Conservation (phyloP, 1,140 invertebrate genomes). For the Orchestia grillus region DNA sequence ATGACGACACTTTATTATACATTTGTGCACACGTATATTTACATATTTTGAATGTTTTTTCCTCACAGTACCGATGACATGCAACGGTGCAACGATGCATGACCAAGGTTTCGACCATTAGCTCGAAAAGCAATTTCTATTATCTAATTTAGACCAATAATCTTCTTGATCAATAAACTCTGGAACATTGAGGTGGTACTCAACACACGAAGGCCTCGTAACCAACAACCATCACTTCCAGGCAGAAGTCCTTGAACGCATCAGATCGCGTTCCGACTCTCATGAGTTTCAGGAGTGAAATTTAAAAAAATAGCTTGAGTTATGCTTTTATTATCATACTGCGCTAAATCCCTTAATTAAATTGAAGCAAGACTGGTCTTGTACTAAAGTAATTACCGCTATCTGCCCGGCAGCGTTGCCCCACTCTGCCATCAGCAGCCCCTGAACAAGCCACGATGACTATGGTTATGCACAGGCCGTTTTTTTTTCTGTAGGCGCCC, state of each 20-base stretch:
- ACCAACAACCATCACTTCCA: too few species aligned
- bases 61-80: too few species aligned
- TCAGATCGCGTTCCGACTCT: neutral
- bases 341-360: neutral
- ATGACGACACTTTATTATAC: too few species aligned
- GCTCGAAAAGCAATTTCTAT: too few species aligned
- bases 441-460: neutral
- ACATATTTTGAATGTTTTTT: too few species aligned
- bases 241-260: neutral
- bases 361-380: neutral
- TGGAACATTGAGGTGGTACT: too few species aligned
- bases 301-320: neutral
- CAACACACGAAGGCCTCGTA: too few species aligned
- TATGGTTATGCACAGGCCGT: neutral
- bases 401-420: neutral
- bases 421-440: neutral
- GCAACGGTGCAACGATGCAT: too few species aligned
- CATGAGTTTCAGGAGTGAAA: neutral
- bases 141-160: too few species aligned
- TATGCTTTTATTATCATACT: neutral
- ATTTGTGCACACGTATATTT: too few species aligned
- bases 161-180: too few species aligned
- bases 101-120: too few species aligned
- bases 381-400: neutral
- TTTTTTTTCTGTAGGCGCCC: neutral